These are phyloP conservation scores for Parnassius orleans DNA, from an alignment of 2,888 invertebrate genomes.

Conservation along the genomic window DNA sequence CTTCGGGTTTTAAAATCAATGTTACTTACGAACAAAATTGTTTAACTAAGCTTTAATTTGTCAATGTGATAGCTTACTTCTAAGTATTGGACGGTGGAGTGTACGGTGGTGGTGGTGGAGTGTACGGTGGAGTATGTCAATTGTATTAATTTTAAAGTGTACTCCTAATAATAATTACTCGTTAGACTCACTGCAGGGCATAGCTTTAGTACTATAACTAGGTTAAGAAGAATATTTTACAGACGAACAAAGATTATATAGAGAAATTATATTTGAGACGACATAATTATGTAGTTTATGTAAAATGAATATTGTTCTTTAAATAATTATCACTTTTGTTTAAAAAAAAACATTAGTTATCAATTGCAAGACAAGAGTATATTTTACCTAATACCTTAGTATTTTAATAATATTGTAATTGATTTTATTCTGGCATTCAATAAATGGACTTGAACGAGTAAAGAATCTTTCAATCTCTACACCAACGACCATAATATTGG, in stretches of 20 bases:
- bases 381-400: too few relatives aligned
- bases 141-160: constrained; percentile 27
- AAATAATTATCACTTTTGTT: constrained; percentile 21
- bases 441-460: too few relatives aligned
- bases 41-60: constrained; percentile 11
- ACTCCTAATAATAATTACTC: constrained; percentile 26
- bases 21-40: constrained; percentile 26
- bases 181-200: constrained; percentile 19
- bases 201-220: constrained; percentile 3
- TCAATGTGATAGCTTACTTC: constrained; percentile 14
- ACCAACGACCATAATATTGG: too few relatives aligned
- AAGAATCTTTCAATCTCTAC: too few relatives aligned
- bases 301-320: constrained; percentile 26
- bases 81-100: constrained; percentile 30
- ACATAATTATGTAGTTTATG: too few relatives aligned
- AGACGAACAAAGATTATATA: too few relatives aligned
- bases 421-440: too few relatives aligned
- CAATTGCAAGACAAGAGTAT: too few relatives aligned
- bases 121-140: constrained; percentile 42
- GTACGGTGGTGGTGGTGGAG: constrained; percentile 41
- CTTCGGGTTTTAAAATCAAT: constrained; percentile 50
- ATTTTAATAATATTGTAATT: too few relatives aligned
- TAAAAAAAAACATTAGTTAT: too few relatives aligned
- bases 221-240: constrained; percentile 16
- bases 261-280: too few relatives aligned